These are phyloP conservation scores for Phylloscopus collybita DNA, from an alignment of 2,797 vertebrate species.

Conservation along the genomic window DNA sequence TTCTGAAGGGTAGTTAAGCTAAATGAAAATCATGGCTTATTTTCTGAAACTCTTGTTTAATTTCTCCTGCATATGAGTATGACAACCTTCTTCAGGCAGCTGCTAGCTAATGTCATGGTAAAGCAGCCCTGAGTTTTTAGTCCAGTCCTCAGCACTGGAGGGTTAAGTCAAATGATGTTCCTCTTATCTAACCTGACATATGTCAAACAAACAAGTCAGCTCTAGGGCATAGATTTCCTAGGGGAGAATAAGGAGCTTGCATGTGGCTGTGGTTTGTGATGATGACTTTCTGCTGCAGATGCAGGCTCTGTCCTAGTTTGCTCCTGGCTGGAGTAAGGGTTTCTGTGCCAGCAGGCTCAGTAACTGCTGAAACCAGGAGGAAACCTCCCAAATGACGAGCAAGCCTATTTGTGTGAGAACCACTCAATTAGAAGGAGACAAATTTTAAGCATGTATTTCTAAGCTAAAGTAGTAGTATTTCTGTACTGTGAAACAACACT, in stretches of 20 bases:
- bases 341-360: neutral
- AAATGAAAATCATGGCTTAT: neutral
- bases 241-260: neutral
- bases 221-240: neutral
- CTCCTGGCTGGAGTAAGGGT: neutral
- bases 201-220: neutral
- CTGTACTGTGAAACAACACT: neutral
- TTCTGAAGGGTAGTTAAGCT: neutral
- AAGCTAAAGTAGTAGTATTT: neutral
- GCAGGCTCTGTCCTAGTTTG: neutral
- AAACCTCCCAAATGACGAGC: neutral
- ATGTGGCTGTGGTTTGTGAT: neutral
- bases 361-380: neutral
- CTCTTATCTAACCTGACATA: neutral
- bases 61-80: neutral
- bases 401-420: neutral
- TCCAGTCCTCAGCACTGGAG: neutral
- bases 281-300: neutral
- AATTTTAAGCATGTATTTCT: neutral
- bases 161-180: neutral
- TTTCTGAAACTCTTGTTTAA: neutral
- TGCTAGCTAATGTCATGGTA: neutral
- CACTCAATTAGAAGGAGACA: neutral
- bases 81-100: neutral
- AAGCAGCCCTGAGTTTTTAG: conserved; percentile 4